phyloP scores from a whole-genome alignment of 2,797 vertebrate species.

The Lacerta agilis region DNA sequence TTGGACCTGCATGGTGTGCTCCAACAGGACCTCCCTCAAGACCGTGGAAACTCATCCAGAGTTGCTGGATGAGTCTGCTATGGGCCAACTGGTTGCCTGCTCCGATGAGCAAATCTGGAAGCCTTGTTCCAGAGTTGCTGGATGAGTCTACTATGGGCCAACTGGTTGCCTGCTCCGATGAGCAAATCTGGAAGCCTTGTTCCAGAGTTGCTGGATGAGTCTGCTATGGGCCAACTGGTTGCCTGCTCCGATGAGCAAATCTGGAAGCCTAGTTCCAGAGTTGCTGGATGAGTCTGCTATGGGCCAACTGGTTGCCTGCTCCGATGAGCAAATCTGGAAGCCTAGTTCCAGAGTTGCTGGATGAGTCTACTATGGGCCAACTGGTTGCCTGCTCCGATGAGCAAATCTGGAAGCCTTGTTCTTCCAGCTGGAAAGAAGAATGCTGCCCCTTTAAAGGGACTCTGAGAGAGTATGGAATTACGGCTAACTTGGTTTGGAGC shows the following conservation, averaged over 20 bases:
- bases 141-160: not conserved
- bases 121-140: conserved; percentile 45
- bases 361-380: not conserved
- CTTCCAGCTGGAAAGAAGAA: conserved; percentile 60
- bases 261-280: conserved; percentile 60
- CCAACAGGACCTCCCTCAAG: not conserved
- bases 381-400: conserved; percentile 52
- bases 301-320: conserved; percentile 37
- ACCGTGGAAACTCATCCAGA: conserved; percentile 23
- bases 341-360: conserved; percentile 43
- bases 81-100: conserved; percentile 35
- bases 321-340: conserved; percentile 63
- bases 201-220: not conserved
- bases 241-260: conserved; percentile 60
- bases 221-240: conserved; percentile 6
- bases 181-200: conserved; percentile 66
- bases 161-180: conserved; percentile 50
- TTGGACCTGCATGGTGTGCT: conserved; percentile 3
- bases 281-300: not conserved
- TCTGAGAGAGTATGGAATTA: conserved; percentile 70
- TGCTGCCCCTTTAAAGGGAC: conserved; percentile 66
- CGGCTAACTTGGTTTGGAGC: conserved; percentile 69
- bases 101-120: conserved; percentile 63
- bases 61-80: not conserved
- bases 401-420: conserved; percentile 66